Evolutionary conservation across 2,888 invertebrate species (phyloP).

Genomic region (Scaeva pyrastri): DNA sequence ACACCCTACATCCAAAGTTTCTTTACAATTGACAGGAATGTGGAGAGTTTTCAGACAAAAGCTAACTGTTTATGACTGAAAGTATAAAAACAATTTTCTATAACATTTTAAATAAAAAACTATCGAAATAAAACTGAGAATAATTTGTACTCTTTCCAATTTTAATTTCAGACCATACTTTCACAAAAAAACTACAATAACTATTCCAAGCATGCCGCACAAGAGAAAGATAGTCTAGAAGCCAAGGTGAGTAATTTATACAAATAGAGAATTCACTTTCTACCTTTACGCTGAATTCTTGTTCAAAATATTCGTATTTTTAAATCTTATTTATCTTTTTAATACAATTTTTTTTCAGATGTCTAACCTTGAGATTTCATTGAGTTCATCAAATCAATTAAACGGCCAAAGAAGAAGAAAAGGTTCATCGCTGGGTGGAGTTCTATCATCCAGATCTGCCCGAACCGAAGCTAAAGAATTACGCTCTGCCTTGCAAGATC

Average conservation of each 20-base stretch:
- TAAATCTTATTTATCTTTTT: too few relatives aligned
- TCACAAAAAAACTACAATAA: slow-evolving; percentile 82
- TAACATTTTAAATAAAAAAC: too few relatives aligned
- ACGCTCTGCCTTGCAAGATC: slow-evolving; percentile 90
- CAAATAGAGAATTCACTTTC: too few relatives aligned
- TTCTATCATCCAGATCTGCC: slow-evolving; percentile 79
- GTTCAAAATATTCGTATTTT: background rate
- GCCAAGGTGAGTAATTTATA: slow-evolving; percentile 61
- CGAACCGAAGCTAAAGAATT: slow-evolving; percentile 86
- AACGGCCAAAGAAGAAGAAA: slow-evolving; percentile 86
- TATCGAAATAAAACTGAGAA: too few relatives aligned
- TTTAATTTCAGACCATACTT: slow-evolving; percentile 83
- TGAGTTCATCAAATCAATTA: slow-evolving; percentile 86
- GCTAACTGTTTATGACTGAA: too few relatives aligned
- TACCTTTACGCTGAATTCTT: background rate
- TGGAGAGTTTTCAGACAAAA: too few relatives aligned
- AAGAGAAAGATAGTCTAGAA: slow-evolving; percentile 77
- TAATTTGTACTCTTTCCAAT: background rate
- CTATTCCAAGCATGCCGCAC: slow-evolving; percentile 80
- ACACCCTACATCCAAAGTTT: too few relatives aligned
- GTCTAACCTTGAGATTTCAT: slow-evolving; percentile 93
- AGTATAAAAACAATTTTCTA: too few relatives aligned
- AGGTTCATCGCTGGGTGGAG: slow-evolving; percentile 82
- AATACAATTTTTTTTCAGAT: slow-evolving; percentile 85
- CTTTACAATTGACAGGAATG: too few relatives aligned